phyloP scores from a whole-genome alignment of 1,140 invertebrate genomes.

The Hycleus cichorii region DNA sequence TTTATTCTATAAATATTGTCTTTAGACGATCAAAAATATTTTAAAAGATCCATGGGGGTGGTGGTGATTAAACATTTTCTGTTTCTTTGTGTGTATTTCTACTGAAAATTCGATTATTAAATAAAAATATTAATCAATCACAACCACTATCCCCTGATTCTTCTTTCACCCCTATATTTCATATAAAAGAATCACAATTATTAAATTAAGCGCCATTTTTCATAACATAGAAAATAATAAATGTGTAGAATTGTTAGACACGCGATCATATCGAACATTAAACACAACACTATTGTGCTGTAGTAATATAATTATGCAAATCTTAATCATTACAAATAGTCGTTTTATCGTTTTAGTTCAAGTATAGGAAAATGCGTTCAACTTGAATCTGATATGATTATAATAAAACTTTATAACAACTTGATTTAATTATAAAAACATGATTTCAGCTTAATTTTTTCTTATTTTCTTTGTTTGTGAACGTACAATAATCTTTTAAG shows the following conservation, averaged over 20 bases:
- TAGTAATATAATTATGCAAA: conserved; percentile 18
- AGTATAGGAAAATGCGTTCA: background rate
- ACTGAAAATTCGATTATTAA: background rate
- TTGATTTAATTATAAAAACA: no score
- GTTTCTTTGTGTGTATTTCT: no score
- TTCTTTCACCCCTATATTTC: background rate
- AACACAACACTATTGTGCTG: no score
- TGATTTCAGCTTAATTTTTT: no score
- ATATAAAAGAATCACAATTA: conserved; percentile 7
- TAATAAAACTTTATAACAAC: background rate
- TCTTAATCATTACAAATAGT: conserved; percentile 16
- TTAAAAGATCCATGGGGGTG: no score
- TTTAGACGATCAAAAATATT: background rate
- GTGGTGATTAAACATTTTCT: no score
- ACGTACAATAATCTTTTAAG: no score
- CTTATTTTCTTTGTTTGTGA: no score
- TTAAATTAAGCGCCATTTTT: conserved; percentile 14
- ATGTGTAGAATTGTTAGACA: conserved; percentile 6
- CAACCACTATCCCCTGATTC: background rate
- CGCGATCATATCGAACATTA: conserved; percentile 3
- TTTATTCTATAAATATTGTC: conserved; percentile 7
- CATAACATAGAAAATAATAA: conserved; percentile 9
- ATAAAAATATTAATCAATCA: conserved; percentile 6
- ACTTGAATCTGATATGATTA: conserved; percentile 11
- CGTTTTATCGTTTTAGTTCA: conserved; percentile 4